These are phyloP conservation scores for Pitta sordida DNA, from an alignment of 2,113 vertebrate species.

Conservation along the genomic window DNA sequence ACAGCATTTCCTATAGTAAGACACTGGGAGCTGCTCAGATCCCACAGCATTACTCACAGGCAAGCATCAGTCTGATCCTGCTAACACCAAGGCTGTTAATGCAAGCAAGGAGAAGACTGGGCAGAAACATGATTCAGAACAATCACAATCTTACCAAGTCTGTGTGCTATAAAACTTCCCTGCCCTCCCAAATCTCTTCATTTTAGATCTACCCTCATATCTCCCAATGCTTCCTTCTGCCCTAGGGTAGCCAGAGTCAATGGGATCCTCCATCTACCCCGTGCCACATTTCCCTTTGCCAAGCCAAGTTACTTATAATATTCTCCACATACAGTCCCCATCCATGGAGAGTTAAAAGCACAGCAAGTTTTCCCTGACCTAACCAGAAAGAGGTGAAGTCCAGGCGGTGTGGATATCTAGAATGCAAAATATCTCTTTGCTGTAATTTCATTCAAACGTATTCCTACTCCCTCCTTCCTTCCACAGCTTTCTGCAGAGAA, in stretches of 20 bases:
- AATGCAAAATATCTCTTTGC: constrained; percentile 24
- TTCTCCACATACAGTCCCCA: not conserved
- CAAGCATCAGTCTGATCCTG: not conserved
- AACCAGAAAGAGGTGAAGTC: not conserved
- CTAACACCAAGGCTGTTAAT: not conserved
- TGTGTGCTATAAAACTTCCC: not conserved
- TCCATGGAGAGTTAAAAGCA: not conserved
- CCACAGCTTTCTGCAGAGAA: not conserved
- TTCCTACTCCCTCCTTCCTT: constrained; percentile 22
- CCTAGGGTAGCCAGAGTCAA: rapidly evolving
- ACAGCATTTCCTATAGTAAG: not conserved
- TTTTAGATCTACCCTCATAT: rapidly evolving
- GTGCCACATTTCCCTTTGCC: not conserved
- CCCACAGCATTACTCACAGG: rapidly evolving
- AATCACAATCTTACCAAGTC: not conserved
- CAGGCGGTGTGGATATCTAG: not conserved
- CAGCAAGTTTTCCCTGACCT: not conserved
- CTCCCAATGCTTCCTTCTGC: not conserved
- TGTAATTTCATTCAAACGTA: constrained; percentile 49
- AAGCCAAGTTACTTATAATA: not conserved
- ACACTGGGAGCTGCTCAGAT: not conserved
- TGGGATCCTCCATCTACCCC: not conserved
- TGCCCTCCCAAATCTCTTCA: not conserved
- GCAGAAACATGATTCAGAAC: not conserved
- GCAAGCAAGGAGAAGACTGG: not conserved